These are phyloP conservation scores for Cistogaster globosa DNA, from an alignment of 2,888 invertebrate genomes.

Conservation along the genomic window DNA sequence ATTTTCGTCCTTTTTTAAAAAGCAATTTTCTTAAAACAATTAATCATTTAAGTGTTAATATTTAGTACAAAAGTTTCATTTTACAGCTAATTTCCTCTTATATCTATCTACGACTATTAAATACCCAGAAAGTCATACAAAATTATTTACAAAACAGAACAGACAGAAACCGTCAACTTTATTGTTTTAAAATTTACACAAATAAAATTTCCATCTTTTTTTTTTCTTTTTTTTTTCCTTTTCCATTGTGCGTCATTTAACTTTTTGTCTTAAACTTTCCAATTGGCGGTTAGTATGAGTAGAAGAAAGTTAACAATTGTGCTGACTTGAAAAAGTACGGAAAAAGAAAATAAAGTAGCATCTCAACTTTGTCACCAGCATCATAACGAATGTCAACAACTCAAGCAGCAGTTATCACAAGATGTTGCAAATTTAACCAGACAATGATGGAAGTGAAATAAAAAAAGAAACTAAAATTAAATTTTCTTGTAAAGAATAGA, in stretches of 20 bases:
- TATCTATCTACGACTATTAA: background rate
- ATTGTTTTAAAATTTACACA: no score
- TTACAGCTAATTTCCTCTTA: conserved; percentile 31
- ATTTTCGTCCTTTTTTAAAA: background rate
- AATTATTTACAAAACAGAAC: background rate
- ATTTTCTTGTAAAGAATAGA: background rate
- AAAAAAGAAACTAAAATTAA: background rate
- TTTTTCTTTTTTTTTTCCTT: background rate
- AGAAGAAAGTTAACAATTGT: conserved; percentile 15
- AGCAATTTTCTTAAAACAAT: conserved; percentile 15
- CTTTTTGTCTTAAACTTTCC: conserved; percentile 24
- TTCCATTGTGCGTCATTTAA: conserved; percentile 13
- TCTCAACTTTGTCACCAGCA: background rate
- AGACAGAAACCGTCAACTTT: background rate
- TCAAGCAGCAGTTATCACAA: conserved; percentile 30
- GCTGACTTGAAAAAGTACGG: conserved; percentile 19
- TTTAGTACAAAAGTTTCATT: background rate
- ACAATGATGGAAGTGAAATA: conserved; percentile 6
- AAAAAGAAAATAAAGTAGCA: background rate
- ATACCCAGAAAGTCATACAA: background rate
- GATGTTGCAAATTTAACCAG: conserved; percentile 37
- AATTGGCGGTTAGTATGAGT: background rate
- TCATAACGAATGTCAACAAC: background rate
- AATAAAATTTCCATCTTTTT: background rate
- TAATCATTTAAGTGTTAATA: conserved; percentile 2